phyloP scores from a whole-genome alignment of 2,113 vertebrate genomes.

The Gadus macrocephalus region DNA sequence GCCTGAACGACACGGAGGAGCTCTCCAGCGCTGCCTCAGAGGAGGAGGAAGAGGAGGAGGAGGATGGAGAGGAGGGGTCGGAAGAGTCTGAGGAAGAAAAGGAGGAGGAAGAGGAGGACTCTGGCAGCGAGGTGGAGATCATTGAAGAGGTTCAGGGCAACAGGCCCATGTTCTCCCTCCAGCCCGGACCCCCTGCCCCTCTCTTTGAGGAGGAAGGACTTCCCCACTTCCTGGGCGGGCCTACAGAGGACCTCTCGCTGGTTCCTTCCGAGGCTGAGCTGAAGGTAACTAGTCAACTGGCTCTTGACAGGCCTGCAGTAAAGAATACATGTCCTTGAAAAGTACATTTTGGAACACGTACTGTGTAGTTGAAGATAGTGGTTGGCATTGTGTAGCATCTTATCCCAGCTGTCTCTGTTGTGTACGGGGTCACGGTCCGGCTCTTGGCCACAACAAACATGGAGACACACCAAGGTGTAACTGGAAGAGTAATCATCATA shows the following conservation, averaged over 20 bases:
- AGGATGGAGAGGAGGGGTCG: constrained; percentile 49
- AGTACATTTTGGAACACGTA: too few species aligned
- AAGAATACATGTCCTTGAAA: too few species aligned
- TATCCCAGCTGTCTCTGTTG: too few species aligned
- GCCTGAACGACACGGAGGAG: constrained; percentile 71
- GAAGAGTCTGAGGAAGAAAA: constrained; percentile 46
- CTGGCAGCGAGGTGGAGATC: constrained; percentile 71
- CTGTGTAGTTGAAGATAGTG: too few species aligned
- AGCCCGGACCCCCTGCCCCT: constrained; percentile 32
- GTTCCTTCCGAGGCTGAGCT: constrained; percentile 52
- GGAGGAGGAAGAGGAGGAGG: constrained; percentile 39
- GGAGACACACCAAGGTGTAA: too few species aligned
- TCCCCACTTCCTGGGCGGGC: constrained; percentile 51
- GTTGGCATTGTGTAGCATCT: too few species aligned
- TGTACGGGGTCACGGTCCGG: too few species aligned
- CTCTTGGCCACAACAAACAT: too few species aligned
- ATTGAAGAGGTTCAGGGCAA: constrained; percentile 72
- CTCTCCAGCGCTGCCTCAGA: constrained; percentile 64
- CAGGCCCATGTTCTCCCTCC: constrained; percentile 48
- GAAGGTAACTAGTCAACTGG: constrained; percentile 45
- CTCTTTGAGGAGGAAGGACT: constrained; percentile 59
- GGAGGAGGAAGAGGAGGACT: constrained; percentile 56
- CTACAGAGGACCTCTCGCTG: constrained; percentile 60
- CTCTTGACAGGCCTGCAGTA: too few species aligned
- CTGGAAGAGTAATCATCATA: too few species aligned